Conservation (phyloP, 2,888 invertebrate genomes). For the Eilema griseolum region DNA sequence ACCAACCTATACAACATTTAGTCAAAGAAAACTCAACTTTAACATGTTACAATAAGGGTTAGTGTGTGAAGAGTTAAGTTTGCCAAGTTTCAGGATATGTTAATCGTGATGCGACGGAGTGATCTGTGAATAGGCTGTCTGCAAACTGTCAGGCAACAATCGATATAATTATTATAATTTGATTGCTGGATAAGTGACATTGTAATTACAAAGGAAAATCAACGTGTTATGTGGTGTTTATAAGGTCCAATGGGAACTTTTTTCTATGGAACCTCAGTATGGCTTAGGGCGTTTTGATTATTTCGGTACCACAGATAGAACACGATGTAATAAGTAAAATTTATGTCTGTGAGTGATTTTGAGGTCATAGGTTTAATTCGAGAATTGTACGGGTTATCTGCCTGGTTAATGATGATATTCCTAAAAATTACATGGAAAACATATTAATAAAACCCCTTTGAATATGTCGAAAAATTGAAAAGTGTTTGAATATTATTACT, state of each 20-base stretch:
- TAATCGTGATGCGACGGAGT: slow-evolving; percentile 71
- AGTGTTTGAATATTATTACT: neutral
- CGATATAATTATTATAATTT: neutral
- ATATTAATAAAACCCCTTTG: too few species aligned
- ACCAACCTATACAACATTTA: neutral
- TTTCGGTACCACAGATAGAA: neutral
- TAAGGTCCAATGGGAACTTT: neutral
- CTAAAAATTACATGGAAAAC: too few species aligned
- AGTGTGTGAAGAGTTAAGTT: slow-evolving; percentile 36
- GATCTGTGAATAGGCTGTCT: slow-evolving; percentile 63
- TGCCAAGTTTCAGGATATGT: slow-evolving; percentile 67
- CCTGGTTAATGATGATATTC: too few species aligned
- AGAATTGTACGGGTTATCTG: too few species aligned
- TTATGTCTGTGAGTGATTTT: too few species aligned
- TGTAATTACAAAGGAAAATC: neutral
- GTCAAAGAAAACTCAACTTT: slow-evolving; percentile 24
- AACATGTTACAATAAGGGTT: slow-evolving; percentile 12
- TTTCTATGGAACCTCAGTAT: neutral
- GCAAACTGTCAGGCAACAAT: slow-evolving; percentile 41
- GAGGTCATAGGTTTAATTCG: too few species aligned
- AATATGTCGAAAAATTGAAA: too few species aligned
- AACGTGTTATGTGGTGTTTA: neutral
- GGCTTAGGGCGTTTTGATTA: neutral
- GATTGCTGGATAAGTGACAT: neutral
- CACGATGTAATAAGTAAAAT: neutral